Evolutionary conservation across 1,140 invertebrate species (phyloP).

Genomic region (Brachionus manjavacas): DNA sequence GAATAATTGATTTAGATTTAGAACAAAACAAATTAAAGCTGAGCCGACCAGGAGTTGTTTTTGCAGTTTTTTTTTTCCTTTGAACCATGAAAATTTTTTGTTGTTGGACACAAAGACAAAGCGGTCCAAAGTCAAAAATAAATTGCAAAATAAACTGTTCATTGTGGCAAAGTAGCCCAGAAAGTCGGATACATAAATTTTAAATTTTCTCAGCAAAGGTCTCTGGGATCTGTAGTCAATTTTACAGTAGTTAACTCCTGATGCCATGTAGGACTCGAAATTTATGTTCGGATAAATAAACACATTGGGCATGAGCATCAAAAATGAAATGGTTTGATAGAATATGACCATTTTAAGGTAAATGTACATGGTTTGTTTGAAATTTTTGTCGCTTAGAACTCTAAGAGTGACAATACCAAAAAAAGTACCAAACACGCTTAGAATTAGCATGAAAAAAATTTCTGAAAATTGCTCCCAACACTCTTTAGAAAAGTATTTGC

Average conservation of each 20-base stretch:
- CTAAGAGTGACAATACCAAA: neutral
- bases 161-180: neutral
- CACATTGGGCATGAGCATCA: neutral
- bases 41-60: neutral
- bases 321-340: neutral
- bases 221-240: neutral
- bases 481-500: neutral
- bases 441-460: neutral
- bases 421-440: neutral
- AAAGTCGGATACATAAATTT: neutral
- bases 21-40: neutral
- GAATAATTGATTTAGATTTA: constrained; percentile 7
- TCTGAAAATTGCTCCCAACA: neutral
- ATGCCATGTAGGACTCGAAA: neutral
- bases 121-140: neutral
- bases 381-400: neutral
- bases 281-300: neutral
- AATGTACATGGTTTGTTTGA: neutral
- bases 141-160: neutral
- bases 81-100: neutral
- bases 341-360: neutral
- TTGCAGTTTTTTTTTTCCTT: neutral
- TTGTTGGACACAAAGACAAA: neutral
- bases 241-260: neutral
- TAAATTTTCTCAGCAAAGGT: neutral